Base-by-base conservation (phyloP, 2,113 vertebrate genomes). In the Paracanthobrama guichenoti region DNA sequence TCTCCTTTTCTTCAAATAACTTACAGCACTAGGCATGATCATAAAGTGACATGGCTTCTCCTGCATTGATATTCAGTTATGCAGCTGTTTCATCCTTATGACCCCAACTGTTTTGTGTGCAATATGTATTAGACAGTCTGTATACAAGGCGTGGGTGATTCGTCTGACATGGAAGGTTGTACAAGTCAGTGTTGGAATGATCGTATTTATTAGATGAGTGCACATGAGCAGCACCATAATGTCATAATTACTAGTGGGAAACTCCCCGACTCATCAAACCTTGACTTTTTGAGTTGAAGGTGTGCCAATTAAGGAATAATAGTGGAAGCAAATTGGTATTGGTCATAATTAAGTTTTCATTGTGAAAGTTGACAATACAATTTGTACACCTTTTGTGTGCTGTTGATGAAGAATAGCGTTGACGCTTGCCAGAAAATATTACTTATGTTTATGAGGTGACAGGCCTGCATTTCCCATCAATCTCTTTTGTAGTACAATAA, bases 211-310 rank as follows among this genome's bases (percentile, higher is more conserved):
- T 42, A 71, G 20, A 42, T 42, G 67, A 42, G 67, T 71, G 35
- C 67, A 71, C 35, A 42, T 71, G 35, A 71, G 67, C 10, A 42
- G 67, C 67, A 71, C 67, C 10, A 42, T 42, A n/a, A 71, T 71
- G 10, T 6, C 35, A 42, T 71, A 42, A n/a, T 71, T 71, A 71
- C 35, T 42, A 71, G 35, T 71, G 67, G 67, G 20, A 69, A 42
- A 35, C 35, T 39, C 35, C 0, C 18, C 2, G 10, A 42, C 66
- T 42, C 31, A n/a, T 42, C 20, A 71, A 22, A 2, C 35, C 35
- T n/a, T 42, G 9, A 71, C 66, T 42, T 71, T 69, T n/a, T 71
- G 2, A 71, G 35, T 42, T 42, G 20, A 9, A 10, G 67, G 10
- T 22, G 31, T 60, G 11, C 35, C 67, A 71, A n/a, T 69, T 69